Evolutionary conservation across 2,113 vertebrate species (phyloP).

Genomic region (Peromyscus maniculatus): DNA sequence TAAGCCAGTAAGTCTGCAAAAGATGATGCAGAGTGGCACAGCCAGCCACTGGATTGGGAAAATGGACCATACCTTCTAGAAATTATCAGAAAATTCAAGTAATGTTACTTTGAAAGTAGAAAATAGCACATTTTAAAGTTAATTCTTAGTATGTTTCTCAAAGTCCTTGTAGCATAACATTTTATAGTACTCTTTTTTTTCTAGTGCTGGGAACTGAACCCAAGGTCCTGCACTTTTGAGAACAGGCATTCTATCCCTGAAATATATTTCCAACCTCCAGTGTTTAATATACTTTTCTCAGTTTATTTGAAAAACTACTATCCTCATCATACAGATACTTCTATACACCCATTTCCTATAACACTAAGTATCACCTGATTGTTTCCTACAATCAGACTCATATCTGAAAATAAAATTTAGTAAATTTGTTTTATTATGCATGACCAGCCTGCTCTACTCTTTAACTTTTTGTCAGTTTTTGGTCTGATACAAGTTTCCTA

Average conservation of each 20-base stretch:
- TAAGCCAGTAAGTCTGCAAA: background rate
- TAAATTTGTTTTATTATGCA: slow-evolving; percentile 79
- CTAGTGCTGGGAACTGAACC: background rate
- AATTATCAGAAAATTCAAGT: slow-evolving; percentile 81
- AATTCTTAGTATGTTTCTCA: slow-evolving; percentile 79
- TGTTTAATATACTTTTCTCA: slow-evolving; percentile 81
- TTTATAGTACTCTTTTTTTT: slow-evolving; percentile 78
- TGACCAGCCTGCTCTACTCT: slow-evolving; percentile 69
- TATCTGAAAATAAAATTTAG: slow-evolving; percentile 82
- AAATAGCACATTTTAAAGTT: slow-evolving; percentile 82
- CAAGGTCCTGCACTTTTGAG: background rate
- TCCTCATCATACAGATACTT: slow-evolving; percentile 79
- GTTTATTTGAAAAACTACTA: slow-evolving; percentile 85
- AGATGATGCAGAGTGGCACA: background rate
- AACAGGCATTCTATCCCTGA: background rate
- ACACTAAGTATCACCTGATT: slow-evolving; percentile 79
- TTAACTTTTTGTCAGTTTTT: slow-evolving; percentile 76
- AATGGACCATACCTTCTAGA: slow-evolving; percentile 63
- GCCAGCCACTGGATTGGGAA: background rate
- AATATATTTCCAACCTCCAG: background rate
- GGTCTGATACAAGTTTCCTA: slow-evolving; percentile 56
- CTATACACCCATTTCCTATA: slow-evolving; percentile 80
- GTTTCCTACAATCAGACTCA: slow-evolving; percentile 74
- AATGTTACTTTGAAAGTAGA: slow-evolving; percentile 79
- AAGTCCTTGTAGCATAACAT: slow-evolving; percentile 77